These are phyloP conservation scores for Chanos chanos DNA, from an alignment of 2,797 vertebrate species.

Conservation along the genomic window DNA sequence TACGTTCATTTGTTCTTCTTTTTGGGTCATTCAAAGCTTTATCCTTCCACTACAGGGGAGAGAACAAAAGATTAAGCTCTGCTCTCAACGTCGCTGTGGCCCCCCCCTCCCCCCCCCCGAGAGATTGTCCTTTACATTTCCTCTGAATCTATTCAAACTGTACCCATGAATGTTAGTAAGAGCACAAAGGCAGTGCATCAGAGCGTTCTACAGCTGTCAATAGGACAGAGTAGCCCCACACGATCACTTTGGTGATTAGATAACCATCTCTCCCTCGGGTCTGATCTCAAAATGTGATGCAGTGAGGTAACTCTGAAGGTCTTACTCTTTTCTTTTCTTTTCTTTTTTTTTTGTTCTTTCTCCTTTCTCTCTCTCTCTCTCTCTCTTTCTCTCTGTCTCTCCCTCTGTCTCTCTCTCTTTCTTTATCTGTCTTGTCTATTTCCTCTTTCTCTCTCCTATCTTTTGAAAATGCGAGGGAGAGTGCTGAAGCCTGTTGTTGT, in stretches of 20 bases:
- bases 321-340: not conserved
- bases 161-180: not conserved
- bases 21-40: not conserved
- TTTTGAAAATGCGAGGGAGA: not conserved
- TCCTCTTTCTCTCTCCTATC: too few relatives aligned
- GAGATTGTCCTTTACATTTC: not conserved
- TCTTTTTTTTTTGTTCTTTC: not conserved
- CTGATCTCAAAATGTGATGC: not conserved
- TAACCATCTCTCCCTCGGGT: not conserved
- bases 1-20: not conserved
- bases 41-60: not conserved
- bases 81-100: not conserved
- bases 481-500: not conserved
- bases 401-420: not conserved
- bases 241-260: too few relatives aligned
- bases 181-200: not conserved
- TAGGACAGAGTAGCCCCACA: not conserved
- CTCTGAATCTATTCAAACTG: not conserved
- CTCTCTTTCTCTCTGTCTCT: not conserved
- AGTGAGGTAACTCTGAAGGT: conserved; percentile 2
- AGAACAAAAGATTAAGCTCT: not conserved
- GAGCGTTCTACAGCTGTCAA: not conserved
- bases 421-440: not conserved
- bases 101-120: too few relatives aligned
- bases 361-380: not conserved